These are phyloP conservation scores for Zoanthus sansibaricus DNA, from an alignment of 92 coral and sea anemone species.

Conservation along the genomic window DNA sequence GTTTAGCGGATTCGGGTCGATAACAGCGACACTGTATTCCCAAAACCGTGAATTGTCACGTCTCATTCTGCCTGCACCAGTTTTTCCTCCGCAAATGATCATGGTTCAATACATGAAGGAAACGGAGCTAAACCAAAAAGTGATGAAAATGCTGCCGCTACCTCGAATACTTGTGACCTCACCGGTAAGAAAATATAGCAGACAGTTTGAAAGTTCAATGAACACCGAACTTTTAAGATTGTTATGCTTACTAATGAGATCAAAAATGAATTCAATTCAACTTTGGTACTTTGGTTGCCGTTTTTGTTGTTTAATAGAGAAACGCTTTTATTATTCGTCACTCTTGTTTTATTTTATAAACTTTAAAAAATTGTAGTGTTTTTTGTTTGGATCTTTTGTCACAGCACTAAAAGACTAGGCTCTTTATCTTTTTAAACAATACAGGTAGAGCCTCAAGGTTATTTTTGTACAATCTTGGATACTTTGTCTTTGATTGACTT, in stretches of 20 bases:
- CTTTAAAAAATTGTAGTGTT: no score
- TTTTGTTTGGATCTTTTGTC: no score
- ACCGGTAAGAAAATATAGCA: constrained; percentile 3
- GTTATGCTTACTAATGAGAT: neutral
- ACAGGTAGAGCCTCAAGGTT: no score
- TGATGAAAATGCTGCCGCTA: neutral
- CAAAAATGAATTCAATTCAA: neutral
- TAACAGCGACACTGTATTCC: no score
- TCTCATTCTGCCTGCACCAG: neutral
- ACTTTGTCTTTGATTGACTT: no score
- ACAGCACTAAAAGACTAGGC: no score
- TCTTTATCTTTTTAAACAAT: no score
- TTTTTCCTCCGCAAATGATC: neutral
- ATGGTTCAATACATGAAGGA: neutral
- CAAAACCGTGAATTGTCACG: neutral
- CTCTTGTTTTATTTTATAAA: no score
- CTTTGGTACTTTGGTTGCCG: no score
- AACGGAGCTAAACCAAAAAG: neutral
- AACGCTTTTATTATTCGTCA: no score
- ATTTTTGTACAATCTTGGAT: no score
- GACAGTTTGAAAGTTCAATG: neutral
- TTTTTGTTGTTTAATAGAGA: no score
- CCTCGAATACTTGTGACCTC: constrained; percentile 30
- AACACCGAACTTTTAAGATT: neutral
- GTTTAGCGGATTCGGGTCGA: neutral